phyloP scores from a whole-genome alignment of 2,888 invertebrate species.

The Macropis europaea region DNA sequence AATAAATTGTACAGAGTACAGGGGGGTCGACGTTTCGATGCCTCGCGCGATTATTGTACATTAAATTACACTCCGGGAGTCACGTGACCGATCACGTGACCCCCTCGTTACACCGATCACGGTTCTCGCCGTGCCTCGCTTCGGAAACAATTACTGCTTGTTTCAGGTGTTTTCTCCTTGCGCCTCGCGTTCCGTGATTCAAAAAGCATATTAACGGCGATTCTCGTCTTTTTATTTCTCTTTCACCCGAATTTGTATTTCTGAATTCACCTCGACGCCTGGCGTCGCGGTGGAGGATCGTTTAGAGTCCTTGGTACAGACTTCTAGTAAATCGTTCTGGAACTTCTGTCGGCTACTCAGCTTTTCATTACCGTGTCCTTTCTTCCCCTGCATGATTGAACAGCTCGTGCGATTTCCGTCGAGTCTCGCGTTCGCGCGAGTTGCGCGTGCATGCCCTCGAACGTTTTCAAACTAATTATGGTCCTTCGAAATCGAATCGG shows the following conservation, averaged over 20 bases:
- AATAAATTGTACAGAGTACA: not conserved
- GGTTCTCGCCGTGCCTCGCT: not conserved
- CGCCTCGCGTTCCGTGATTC: too few relatives aligned
- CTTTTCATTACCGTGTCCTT: slow-evolving; percentile 1
- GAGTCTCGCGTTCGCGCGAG: too few relatives aligned
- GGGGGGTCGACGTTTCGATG: slow-evolving; percentile 31
- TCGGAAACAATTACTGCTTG: too few relatives aligned
- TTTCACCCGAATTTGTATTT: not conserved
- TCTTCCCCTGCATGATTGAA: too few relatives aligned
- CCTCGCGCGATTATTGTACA: slow-evolving; percentile 45
- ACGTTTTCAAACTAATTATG: too few relatives aligned
- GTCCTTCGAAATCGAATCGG: too few relatives aligned
- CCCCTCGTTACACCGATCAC: slow-evolving; percentile 37
- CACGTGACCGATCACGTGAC: too few relatives aligned
- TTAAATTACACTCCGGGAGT: slow-evolving; percentile 59
- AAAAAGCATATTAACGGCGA: not conserved
- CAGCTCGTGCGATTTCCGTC: too few relatives aligned
- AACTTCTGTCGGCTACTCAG: slow-evolving; percentile 28
- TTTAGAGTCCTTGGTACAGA: slow-evolving; percentile 67
- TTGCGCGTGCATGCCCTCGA: too few relatives aligned
- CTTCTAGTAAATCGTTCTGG: slow-evolving; percentile 49
- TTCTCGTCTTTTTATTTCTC: not conserved
- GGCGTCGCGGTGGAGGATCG: slow-evolving; percentile 44
- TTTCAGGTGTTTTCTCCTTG: not conserved
- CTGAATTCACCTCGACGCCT: slow-evolving; percentile 40